Evolutionary conservation across 2,888 invertebrate species (phyloP).

Genomic region (Synanthedon myopaeformis): DNA sequence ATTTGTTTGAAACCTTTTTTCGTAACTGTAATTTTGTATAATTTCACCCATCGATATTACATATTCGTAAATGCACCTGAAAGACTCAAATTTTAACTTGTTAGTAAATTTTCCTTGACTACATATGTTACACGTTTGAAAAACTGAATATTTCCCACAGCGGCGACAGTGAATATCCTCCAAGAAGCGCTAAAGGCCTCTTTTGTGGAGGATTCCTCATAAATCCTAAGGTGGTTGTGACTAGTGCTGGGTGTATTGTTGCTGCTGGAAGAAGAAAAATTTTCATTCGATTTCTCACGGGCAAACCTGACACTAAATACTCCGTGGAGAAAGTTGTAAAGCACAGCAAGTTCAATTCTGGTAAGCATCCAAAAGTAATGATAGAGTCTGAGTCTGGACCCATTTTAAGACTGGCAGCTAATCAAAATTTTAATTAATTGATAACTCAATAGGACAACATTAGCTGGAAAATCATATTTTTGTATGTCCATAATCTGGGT

Average conservation of each 20-base stretch:
- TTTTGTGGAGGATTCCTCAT: conserved; percentile 4
- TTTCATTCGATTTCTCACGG: background rate
- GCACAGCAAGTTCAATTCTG: conserved; percentile 2
- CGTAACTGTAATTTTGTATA: too few relatives aligned
- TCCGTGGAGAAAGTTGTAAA: conserved; percentile 1
- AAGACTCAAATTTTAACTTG: too few relatives aligned
- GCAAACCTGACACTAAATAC: background rate
- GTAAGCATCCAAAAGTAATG: background rate
- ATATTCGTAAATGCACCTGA: too few relatives aligned
- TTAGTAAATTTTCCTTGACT: too few relatives aligned
- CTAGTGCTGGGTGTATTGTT: conserved; percentile 2
- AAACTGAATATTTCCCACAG: background rate
- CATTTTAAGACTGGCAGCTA: too few relatives aligned
- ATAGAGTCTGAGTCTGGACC: background rate
- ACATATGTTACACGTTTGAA: background rate
- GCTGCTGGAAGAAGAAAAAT: background rate
- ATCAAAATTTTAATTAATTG: too few relatives aligned
- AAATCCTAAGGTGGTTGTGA: conserved; percentile 1
- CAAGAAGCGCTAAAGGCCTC: background rate
- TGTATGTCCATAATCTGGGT: too few relatives aligned
- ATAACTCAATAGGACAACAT: too few relatives aligned
- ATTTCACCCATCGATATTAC: too few relatives aligned
- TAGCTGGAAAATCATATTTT: too few relatives aligned
- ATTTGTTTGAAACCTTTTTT: too few relatives aligned
- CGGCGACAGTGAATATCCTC: conserved; percentile 3